These are phyloP conservation scores for Mormyrus iriodes DNA, from an alignment of 2,113 vertebrate genomes.

Conservation along the genomic window DNA sequence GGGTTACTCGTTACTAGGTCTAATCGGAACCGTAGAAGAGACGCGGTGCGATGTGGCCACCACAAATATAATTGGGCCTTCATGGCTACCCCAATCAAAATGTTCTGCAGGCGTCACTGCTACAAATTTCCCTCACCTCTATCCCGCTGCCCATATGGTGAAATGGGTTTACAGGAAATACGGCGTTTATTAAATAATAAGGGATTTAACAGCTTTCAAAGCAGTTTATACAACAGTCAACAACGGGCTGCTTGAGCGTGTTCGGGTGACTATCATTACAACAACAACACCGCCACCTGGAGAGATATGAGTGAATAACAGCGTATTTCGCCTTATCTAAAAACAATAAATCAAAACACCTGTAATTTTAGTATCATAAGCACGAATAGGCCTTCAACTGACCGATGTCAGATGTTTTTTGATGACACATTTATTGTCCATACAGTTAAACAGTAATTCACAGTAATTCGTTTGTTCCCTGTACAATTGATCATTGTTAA, in stretches of 20 bases:
- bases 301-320: slow-evolving; percentile 9
- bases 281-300: slow-evolving; percentile 16
- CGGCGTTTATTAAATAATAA: not conserved
- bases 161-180: not conserved
- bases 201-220: not conserved
- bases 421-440: not conserved
- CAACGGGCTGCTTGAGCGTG: too few species aligned
- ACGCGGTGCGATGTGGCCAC: not conserved
- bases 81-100: not conserved
- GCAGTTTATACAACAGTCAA: not conserved
- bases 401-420: too few species aligned
- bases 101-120: not conserved
- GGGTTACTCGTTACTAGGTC: too few species aligned
- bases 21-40: not conserved
- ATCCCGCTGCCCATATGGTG: not conserved
- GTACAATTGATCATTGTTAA: not conserved
- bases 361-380: not conserved
- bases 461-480: not conserved
- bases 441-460: not conserved
- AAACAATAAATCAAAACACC: not conserved
- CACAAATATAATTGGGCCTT: not conserved
- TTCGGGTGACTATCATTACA: not conserved
- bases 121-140: not conserved
- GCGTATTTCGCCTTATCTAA: not conserved
- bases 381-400: not conserved